A percentile compares a stretch with the other conserved stretches of the same genome.
Evolutionary conservation across 2,888 invertebrate genomes (phyloP).

Genomic region (Drosophila setosimentum): DNA sequence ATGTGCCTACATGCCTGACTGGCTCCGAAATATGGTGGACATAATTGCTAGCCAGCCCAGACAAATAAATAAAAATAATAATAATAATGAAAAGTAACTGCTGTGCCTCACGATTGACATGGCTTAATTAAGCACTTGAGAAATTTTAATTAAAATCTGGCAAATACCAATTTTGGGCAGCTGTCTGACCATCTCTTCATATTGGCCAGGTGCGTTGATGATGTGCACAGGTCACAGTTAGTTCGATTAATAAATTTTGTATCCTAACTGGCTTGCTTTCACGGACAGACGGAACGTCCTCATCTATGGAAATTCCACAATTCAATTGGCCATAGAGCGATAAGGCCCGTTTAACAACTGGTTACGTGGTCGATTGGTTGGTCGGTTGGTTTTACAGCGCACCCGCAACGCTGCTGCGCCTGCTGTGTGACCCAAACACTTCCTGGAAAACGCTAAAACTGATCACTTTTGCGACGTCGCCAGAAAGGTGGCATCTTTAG

Average conservation of each 20-base stretch:
- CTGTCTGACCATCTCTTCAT: neutral
- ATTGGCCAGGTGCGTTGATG: constrained; percentile 33
- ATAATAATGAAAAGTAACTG: constrained; percentile 7
- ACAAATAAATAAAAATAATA: neutral
- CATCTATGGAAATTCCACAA: constrained; percentile 65
- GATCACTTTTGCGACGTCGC: constrained; percentile 53
- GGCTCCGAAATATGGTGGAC: constrained; percentile 44
- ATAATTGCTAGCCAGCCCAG: constrained; percentile 47
- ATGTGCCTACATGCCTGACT: constrained; percentile 28
- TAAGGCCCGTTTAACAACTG: constrained; percentile 79
- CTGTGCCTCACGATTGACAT: constrained; percentile 31
- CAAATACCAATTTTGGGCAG: constrained; percentile 23
- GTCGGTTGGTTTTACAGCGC: constrained; percentile 17
- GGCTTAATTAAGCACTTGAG: constrained; percentile 46
- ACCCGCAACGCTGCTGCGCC: constrained; percentile 52
- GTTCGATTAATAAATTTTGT: constrained; percentile 47
- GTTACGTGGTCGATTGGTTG: constrained; percentile 61
- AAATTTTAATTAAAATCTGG: constrained; percentile 52
- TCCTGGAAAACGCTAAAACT: constrained; percentile 69
- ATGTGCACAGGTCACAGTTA: constrained; percentile 59
- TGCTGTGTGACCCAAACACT: constrained; percentile 61
- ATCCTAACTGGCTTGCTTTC: constrained; percentile 50
- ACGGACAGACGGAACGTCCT: constrained; percentile 31
- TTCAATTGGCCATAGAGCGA: constrained; percentile 72
- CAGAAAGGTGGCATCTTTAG: constrained; percentile 76